Conservation (phyloP, 1,140 invertebrate species). For the Diorhabda carinulata region DNA sequence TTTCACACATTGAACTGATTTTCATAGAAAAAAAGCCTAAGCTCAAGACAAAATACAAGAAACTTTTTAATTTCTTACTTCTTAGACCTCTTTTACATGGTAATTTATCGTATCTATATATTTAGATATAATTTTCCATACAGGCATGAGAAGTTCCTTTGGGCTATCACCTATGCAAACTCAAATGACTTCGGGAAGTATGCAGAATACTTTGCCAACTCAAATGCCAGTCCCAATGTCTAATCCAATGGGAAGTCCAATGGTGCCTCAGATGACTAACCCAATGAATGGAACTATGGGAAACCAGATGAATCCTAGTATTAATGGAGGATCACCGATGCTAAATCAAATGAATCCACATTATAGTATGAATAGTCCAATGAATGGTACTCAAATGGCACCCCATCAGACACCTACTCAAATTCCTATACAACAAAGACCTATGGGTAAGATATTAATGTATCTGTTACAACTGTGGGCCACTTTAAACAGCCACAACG, state of each 20-base stretch:
- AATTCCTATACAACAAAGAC: constrained; percentile 33
- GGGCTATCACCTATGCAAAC: constrained; percentile 48
- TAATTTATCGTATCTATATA: not conserved
- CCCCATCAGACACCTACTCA: constrained; percentile 29
- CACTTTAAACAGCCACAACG: too few relatives aligned
- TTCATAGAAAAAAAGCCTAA: too few relatives aligned
- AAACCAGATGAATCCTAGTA: constrained; percentile 39
- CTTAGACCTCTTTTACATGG: not conserved
- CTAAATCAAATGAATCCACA: constrained; percentile 40
- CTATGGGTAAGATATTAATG: constrained; percentile 26
- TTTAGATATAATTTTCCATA: not conserved
- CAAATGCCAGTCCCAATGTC: constrained; percentile 40
- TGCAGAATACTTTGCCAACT: constrained; percentile 52
- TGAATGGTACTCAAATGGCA: constrained; percentile 28
- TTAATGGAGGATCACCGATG: constrained; percentile 36
- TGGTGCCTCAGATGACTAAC: constrained; percentile 39
- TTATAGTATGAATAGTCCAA: constrained; percentile 34
- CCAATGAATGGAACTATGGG: constrained; percentile 56
- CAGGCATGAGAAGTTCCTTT: constrained; percentile 54
- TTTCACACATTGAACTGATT: too few relatives aligned
- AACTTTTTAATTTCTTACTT: not conserved
- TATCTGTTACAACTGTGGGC: too few relatives aligned
- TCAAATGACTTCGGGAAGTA: constrained; percentile 52
- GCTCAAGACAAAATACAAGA: too few relatives aligned
- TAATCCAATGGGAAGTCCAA: constrained; percentile 38